Evolutionary conservation across 1,140 invertebrate genomes (phyloP).

Genomic region (Formica selysi): DNA sequence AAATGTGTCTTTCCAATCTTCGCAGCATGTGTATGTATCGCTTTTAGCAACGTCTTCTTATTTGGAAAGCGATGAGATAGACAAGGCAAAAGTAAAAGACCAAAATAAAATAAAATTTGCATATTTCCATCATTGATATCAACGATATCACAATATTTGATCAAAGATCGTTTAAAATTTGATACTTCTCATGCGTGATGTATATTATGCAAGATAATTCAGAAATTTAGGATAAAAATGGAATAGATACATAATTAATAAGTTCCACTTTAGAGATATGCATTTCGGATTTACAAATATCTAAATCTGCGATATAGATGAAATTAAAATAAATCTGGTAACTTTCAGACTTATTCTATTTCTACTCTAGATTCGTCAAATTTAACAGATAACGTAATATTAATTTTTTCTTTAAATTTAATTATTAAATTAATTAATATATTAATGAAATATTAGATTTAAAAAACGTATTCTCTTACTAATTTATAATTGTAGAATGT

Average conservation of each 20-base stretch:
- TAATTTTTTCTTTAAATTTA: not conserved
- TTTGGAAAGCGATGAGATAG: not conserved
- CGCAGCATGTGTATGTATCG: not conserved
- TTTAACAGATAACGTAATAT: not conserved
- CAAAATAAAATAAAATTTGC: not conserved
- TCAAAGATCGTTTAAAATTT: not conserved
- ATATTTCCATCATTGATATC: too few species aligned
- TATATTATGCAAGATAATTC: not conserved
- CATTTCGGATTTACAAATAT: not conserved
- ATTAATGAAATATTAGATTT: too few species aligned
- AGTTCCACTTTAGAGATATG: not conserved
- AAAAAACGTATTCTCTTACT: too few species aligned
- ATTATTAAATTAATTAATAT: too few species aligned
- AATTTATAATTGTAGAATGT: not conserved
- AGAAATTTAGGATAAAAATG: not conserved
- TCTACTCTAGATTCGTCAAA: not conserved
- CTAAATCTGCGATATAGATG: not conserved
- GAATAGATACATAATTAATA: not conserved
- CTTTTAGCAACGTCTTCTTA: not conserved
- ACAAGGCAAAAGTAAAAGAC: not conserved
- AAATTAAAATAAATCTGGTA: not conserved
- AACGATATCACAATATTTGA: not conserved
- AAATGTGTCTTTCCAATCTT: conserved; percentile 7
- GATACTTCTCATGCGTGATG: not conserved
- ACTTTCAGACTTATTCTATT: not conserved